Evolutionary conservation across 37 sponge, comb jelly and placozoan genomes (phyloP), one percentile per base, ranked within the genome.

Genomic region (Bolinopsis microptera): DNA sequence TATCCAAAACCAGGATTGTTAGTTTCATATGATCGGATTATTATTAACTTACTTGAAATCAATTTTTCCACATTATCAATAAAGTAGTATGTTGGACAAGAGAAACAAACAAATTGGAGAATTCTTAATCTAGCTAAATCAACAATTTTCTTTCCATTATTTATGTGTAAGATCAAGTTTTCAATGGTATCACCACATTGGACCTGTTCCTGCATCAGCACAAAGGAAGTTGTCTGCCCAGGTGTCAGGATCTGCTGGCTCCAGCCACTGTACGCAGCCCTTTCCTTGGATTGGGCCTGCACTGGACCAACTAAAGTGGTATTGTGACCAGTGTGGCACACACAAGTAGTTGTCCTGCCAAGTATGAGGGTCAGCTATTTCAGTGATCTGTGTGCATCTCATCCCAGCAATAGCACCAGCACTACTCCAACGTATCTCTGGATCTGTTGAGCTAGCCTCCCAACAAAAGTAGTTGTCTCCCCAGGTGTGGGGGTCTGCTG

Each of bases 311-410:
- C 26, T 5, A 3, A 72, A 30, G 26, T 72, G 26, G 61, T 48
- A 48, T 8, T 8, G 75, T 24, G 75, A n/a, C 75, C 75, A 72
- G 75, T 28, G 13, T n/a, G 26, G 26, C 5, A 28, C 26, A 28
- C 75, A 72, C 75, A 72, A 28, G 75, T 72, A 72, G 75, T 72
- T 72, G 31, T 72, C 75, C 5, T 21, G 2, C 75, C 75, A 72
- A 23, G 75, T 72, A n/a, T 72, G 75, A 72, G 75, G 75, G 75
- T 72, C 75, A 8, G 75, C 75, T 30, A n/a, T 30, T 21, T 72
- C 75, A 72, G 18, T 72, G 26, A 72, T 72, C 31, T 72, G 75
- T 30, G 75, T 72, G 31, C 75, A 72, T 21, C 75, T 72, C 75
- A n/a, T 30, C 26, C 75, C 75, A 28, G 31, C 31, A 24, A 72